Percentiles rank a stretch among this genome's conserved stretches.
Conservation (phyloP, 2,797 vertebrate species). For the Siniperca undulata region DNA sequence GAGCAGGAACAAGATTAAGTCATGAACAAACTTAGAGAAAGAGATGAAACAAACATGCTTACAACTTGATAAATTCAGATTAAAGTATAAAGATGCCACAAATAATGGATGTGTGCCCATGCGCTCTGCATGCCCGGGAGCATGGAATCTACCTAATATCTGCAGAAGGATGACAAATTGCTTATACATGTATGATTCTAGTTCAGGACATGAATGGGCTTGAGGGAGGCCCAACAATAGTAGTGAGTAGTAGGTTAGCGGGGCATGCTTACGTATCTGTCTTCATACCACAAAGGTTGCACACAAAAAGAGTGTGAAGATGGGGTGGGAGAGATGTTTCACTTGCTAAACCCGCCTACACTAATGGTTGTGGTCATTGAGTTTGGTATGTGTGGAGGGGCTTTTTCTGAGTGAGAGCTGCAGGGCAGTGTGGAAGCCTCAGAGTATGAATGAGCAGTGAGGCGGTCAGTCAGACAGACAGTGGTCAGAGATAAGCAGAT, state of each 20-base stretch:
- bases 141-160: slow-evolving; percentile 55
- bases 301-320: slow-evolving; percentile 19
- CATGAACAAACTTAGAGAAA: slow-evolving; percentile 33
- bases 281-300: slow-evolving; percentile 35
- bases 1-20: slow-evolving; percentile 36
- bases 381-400: slow-evolving; percentile 51
- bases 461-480: slow-evolving; percentile 83
- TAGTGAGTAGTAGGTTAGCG: slow-evolving; percentile 19
- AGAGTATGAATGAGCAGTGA: slow-evolving; percentile 79
- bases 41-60: slow-evolving; percentile 46
- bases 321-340: slow-evolving; percentile 22
- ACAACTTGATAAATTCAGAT: slow-evolving; percentile 52
- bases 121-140: slow-evolving; percentile 34
- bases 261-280: slow-evolving; percentile 18
- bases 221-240: slow-evolving; percentile 43
- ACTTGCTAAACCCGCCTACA: slow-evolving; percentile 31
- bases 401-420: slow-evolving; percentile 54
- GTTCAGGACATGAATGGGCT: slow-evolving; percentile 57
- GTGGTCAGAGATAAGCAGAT: slow-evolving; percentile 86
- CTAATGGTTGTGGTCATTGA: slow-evolving; percentile 66
- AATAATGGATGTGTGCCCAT: slow-evolving; percentile 47
- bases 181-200: slow-evolving; percentile 57
- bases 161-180: slow-evolving; percentile 65
- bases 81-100: slow-evolving; percentile 60
- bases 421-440: slow-evolving; percentile 67